Evolutionary conservation across 53 echinoderm and acorn worm species (phyloP), one percentile per base, ranked within the genome.

Genomic region (Luidia sarsii): DNA sequence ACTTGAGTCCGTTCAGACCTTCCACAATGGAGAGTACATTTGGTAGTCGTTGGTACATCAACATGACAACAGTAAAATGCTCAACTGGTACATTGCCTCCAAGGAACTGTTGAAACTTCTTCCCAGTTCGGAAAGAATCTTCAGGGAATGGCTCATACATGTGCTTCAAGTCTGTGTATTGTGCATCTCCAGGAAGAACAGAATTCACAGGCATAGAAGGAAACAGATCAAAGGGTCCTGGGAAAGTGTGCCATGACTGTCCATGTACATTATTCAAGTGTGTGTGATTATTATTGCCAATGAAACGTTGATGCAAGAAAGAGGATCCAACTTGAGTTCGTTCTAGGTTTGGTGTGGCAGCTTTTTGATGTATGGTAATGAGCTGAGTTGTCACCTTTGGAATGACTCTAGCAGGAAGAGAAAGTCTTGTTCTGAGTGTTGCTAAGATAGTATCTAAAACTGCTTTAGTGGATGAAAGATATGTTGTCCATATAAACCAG

Each of bases 61-160:
- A 65, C 80, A 94, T 94, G 27, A 94, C 90, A 5, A 94, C 82
- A 14, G 94, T 94, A 69, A 94, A 94, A 80, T 94, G 94, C 65
- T 94, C 94, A 52, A 88, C 71, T 10, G 94, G 94, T 13, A 81
- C 75, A 66, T 94, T 94, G 0, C 94, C 94, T 30, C 94, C 91
- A 48, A 94, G 75, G 18, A 88, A 88, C 33, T 91, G 83, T 80
- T 83, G 87, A 53, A 87, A 94, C 85, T 88, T 91, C 83, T 94
- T 87, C 63, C 91, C 94, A 3, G 91, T n/a, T n/a, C n/a, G n/a
- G n/a, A n/a, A n/a, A n/a, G n/a, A n/a, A n/a, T 79, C 10, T 88
- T 91, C 32, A 88, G 88, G 22, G 86, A 88, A 15, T 91, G 87
- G 4, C 81, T 77, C 29, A 82, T 86, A 54, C 88, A 71, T 3